These are phyloP conservation scores for Trogon surrucura DNA, from an alignment of 2,113 vertebrate species.

Conservation along the genomic window DNA sequence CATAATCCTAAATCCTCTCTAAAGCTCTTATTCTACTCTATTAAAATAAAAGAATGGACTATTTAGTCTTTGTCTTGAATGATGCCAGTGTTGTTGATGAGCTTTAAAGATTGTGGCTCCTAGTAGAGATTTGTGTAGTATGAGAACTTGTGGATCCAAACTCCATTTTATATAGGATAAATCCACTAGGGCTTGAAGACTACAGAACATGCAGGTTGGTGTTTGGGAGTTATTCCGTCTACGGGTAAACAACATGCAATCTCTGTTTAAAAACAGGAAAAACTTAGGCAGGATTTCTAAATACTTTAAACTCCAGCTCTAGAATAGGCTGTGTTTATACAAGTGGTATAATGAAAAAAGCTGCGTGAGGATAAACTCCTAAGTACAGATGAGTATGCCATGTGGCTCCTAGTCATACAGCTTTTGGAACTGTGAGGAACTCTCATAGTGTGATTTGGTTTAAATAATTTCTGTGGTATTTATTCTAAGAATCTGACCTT, in stretches of 20 bases:
- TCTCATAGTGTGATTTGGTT: background rate
- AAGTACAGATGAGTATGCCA: background rate
- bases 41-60: constrained; percentile 43
- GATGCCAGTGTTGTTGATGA: background rate
- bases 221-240: background rate
- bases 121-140: background rate
- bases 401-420: background rate
- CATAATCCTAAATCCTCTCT: constrained; percentile 50
- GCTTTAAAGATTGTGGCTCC: background rate
- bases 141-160: background rate
- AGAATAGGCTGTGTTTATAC: background rate
- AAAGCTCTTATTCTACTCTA: constrained; percentile 39
- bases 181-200: background rate
- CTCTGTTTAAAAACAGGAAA: background rate
- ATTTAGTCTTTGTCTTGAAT: background rate
- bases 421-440: background rate
- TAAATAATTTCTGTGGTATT: background rate
- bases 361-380: background rate
- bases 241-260: background rate
- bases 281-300: background rate
- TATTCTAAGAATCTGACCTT: background rate
- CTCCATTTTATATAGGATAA: background rate
- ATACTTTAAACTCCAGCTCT: background rate
- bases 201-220: background rate
- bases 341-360: background rate